These are phyloP conservation scores for Rhopilema esculentum DNA, from an alignment of 30 jellyfish, hydroid and myxozoan genomes.

Conservation along the genomic window DNA sequence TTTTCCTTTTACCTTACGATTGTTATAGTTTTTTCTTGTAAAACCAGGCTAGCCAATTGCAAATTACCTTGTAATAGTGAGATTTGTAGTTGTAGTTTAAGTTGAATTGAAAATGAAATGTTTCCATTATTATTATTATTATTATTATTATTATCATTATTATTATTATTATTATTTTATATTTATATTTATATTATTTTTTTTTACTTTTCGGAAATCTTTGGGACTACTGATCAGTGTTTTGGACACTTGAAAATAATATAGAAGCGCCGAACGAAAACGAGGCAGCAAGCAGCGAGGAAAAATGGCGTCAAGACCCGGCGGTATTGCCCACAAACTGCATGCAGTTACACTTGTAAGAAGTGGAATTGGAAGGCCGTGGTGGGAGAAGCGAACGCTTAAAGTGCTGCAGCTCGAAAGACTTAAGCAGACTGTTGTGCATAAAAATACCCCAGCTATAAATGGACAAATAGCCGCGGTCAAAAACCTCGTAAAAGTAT, in stretches of 20 bases:
- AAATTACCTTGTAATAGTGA: too few relatives aligned
- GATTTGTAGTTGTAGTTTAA: too few relatives aligned
- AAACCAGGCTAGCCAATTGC: too few relatives aligned
- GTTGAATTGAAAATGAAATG: too few relatives aligned
- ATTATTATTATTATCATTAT: too few relatives aligned
- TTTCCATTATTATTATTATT: too few relatives aligned
- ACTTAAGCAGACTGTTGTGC: slow-evolving; percentile 67
- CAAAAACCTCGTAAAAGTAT: slow-evolving; percentile 71
- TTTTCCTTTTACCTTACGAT: too few relatives aligned
- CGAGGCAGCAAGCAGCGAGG: slow-evolving; percentile 10
- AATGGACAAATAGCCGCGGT: slow-evolving; percentile 71
- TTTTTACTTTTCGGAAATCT: too few relatives aligned
- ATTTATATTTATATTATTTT: too few relatives aligned
- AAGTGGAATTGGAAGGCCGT: slow-evolving; percentile 96
- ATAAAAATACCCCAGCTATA: slow-evolving; percentile 82
- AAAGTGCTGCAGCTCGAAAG: slow-evolving; percentile 70
- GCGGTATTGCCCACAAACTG: slow-evolving; percentile 77
- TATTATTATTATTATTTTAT: too few relatives aligned
- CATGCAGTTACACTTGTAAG: slow-evolving; percentile 86
- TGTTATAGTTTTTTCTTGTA: too few relatives aligned
- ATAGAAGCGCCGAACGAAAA: background rate
- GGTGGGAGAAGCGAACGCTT: slow-evolving; percentile 94
- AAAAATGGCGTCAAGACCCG: slow-evolving; percentile 85
- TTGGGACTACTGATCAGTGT: too few relatives aligned
- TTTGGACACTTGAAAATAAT: background rate